phyloP scores from a whole-genome alignment of 2,888 invertebrate genomes.

The Pollenia labialis region DNA sequence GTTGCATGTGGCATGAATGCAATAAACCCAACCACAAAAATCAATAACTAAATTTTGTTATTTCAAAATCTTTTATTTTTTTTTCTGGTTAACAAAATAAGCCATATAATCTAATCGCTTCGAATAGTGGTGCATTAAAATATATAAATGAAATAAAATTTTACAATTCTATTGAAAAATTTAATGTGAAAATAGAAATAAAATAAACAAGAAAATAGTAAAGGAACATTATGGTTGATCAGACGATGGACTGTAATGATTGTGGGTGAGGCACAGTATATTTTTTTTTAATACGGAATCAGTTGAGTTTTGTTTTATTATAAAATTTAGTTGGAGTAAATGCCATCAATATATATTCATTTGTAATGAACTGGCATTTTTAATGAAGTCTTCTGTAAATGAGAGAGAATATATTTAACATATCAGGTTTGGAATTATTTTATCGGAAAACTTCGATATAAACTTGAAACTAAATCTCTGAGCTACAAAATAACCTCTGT shows the following conservation, averaged over 20 bases:
- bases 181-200: not conserved
- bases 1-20: constrained; percentile 55
- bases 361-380: too few species aligned
- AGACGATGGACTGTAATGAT: constrained; percentile 9
- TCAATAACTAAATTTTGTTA: constrained; percentile 68
- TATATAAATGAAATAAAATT: constrained; percentile 58
- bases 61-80: constrained; percentile 42
- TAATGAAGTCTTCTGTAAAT: too few species aligned
- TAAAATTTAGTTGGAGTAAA: not conserved
- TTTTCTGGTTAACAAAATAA: constrained; percentile 49
- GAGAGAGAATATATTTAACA: too few species aligned
- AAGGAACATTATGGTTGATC: constrained; percentile 17
- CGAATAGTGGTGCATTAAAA: constrained; percentile 12
- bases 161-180: constrained; percentile 65
- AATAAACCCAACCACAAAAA: constrained; percentile 62
- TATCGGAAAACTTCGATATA: too few species aligned
- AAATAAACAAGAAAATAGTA: not conserved
- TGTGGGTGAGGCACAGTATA: constrained; percentile 28
- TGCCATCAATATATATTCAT: not conserved
- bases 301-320: too few species aligned
- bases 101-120: constrained; percentile 31
- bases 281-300: constrained; percentile 1
- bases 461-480: too few species aligned
- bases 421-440: too few species aligned
- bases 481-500: too few species aligned